Percentiles rank a stretch among this genome's conserved stretches.
These are phyloP conservation scores for Schizaphis graminum DNA, from an alignment of 2,888 invertebrate genomes.

Conservation along the genomic window DNA sequence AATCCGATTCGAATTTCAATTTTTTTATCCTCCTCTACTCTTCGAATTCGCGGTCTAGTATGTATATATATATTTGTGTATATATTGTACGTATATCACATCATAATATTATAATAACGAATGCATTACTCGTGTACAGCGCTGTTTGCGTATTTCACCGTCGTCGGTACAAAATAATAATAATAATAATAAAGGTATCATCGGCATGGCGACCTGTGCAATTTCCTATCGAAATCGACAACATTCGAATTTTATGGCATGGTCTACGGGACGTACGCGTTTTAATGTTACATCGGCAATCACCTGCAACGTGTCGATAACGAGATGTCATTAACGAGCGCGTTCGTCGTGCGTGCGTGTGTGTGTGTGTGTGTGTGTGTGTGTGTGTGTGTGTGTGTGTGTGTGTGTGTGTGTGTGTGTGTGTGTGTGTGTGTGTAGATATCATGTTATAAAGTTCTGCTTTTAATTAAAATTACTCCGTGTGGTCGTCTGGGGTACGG, in stretches of 20 bases:
- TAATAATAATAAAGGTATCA: background rate
- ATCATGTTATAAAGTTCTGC: background rate
- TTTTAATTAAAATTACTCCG: slow-evolving; percentile 40
- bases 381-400: too few species aligned
- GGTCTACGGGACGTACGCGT: background rate
- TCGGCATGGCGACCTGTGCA: background rate
- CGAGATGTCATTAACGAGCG: background rate
- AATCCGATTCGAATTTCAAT: slow-evolving; percentile 3
- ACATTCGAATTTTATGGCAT: background rate
- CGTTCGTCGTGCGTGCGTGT: background rate
- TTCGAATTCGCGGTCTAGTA: background rate
- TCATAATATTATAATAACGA: background rate
- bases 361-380: too few species aligned
- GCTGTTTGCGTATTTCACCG: background rate
- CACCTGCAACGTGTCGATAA: background rate
- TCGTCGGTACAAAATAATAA: background rate
- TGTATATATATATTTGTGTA: background rate
- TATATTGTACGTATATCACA: background rate
- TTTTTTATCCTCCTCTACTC: background rate
- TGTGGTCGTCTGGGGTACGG: background rate
- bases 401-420: too few species aligned
- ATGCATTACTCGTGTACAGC: background rate
- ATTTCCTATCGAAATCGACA: background rate
- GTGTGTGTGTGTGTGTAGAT: background rate
- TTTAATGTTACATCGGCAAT: background rate